phyloP scores from a whole-genome alignment of 2,797 vertebrate species.

The Sarcoramphus papa region DNA sequence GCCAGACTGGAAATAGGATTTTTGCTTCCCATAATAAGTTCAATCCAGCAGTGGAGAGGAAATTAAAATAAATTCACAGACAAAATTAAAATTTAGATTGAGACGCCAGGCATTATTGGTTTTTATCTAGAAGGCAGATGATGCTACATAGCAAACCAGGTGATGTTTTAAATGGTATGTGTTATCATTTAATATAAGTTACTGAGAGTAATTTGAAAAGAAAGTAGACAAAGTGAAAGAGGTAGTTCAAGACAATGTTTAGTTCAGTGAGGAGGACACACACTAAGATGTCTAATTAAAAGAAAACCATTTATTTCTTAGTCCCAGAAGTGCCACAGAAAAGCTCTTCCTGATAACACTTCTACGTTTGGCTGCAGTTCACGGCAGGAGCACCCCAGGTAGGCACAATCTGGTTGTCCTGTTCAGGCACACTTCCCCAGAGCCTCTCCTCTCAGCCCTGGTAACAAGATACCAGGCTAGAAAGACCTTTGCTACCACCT shows the following conservation, averaged over 20 bases:
- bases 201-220: not conserved
- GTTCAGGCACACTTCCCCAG: not conserved
- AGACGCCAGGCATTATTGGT: not conserved
- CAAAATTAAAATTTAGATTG: conserved; percentile 42
- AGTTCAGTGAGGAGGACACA: not conserved
- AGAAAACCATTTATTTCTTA: not conserved
- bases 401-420: not conserved
- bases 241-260: not conserved
- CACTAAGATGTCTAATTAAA: not conserved
- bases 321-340: not conserved
- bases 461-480: not conserved
- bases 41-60: not conserved
- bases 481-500: not conserved
- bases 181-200: conserved; percentile 1
- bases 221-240: not conserved
- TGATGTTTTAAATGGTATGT: not conserved
- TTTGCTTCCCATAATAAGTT: not conserved
- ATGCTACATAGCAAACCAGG: not conserved
- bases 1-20: conserved; percentile 18
- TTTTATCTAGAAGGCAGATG: conserved; percentile 32
- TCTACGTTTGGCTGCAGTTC: not conserved
- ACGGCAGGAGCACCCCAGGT: not conserved
- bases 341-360: not conserved
- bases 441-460: not conserved
- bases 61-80: conserved; percentile 40